A percentile compares a stretch with the other conserved stretches of the same genome.
phyloP scores from a whole-genome alignment of 2,797 vertebrate species.

The Delichon dasypus region DNA sequence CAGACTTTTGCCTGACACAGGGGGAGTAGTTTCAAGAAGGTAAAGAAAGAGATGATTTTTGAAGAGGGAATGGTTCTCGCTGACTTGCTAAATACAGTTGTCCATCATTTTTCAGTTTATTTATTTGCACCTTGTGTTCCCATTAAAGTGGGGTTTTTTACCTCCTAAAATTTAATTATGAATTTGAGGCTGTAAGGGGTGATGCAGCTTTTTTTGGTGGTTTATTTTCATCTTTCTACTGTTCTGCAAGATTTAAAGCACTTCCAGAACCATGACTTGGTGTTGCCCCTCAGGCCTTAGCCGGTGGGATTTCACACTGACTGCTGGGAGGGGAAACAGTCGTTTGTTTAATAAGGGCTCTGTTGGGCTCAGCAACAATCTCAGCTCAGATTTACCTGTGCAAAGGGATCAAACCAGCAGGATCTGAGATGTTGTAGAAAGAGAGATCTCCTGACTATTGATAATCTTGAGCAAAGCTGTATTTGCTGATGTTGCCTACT shows the following conservation, averaged over 20 bases:
- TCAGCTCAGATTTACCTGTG: neutral
- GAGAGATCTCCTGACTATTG: neutral
- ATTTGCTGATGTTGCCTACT: neutral
- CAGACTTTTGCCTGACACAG: conserved; percentile 31
- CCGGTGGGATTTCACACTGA: neutral
- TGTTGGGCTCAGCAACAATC: neutral
- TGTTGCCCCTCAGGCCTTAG: neutral
- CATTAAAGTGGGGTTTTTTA: neutral
- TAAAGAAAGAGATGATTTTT: neutral
- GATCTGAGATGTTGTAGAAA: neutral
- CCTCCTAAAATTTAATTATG: neutral
- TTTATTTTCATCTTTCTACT: neutral
- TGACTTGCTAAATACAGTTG: neutral
- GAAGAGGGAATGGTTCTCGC: neutral
- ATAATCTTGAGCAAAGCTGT: neutral
- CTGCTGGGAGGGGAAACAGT: neutral
- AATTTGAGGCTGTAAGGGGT: neutral
- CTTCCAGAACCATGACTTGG: neutral
- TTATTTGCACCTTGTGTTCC: neutral
- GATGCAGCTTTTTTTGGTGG: neutral
- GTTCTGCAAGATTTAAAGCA: neutral
- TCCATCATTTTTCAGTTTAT: neutral
- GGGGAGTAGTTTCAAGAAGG: neutral
- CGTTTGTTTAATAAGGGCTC: neutral
- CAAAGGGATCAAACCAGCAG: neutral